Base-by-base conservation (phyloP, 2,888 invertebrate species). In the Drosophila prostipennis region DNA sequence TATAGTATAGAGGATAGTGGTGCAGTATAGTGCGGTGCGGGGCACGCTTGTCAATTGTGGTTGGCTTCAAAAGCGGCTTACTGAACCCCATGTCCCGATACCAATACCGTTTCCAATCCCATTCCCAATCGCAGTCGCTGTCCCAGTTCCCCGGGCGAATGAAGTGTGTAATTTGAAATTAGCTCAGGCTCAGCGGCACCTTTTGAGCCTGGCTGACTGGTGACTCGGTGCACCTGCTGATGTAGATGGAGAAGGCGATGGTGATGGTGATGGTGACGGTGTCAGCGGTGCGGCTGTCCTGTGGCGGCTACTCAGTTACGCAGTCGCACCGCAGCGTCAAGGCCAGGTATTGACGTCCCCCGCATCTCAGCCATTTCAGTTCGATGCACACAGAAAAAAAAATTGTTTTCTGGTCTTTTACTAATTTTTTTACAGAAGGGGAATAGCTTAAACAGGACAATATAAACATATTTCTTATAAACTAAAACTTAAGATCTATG, bases 81-180 rank as follows among this genome's bases (percentile, higher is more conserved):
- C 48, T 49, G 19, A 51, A 32, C 43, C 54, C 56, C 56, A 48
- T 43, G 39, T 53, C 23, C 63, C 55, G 48, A 48, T 43, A 46
- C 81, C 69, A 58, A 71, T 67, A 37, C 51, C 16, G 39, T 19
- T 49, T 37, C 56, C 58, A 53, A 23, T 43, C 29, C 29, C 48
- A 52, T 36, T 46, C 45, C 16, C 29, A 29, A 74, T 64, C 42
- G 26, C 29, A 52, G 42, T 34, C 45, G 11, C 36, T 46, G 39
- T 69, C 59, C 71, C 71, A 72, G 75, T 67, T 61, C 61, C 71
- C 70, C 77, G 63, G 69, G 71, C 82, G 87, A 82, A 89, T 78
- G 80, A 89, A 85, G 87, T 82, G 87, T 88, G 82, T 89, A 87
- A 88, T 89, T 84, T 77, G 75, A 82, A 87, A 82, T 89, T 87